Evolutionary conservation across 2,888 invertebrate genomes (phyloP), one percentile per base, ranked within the genome.

Genomic region (Ichneumon xanthorius): DNA sequence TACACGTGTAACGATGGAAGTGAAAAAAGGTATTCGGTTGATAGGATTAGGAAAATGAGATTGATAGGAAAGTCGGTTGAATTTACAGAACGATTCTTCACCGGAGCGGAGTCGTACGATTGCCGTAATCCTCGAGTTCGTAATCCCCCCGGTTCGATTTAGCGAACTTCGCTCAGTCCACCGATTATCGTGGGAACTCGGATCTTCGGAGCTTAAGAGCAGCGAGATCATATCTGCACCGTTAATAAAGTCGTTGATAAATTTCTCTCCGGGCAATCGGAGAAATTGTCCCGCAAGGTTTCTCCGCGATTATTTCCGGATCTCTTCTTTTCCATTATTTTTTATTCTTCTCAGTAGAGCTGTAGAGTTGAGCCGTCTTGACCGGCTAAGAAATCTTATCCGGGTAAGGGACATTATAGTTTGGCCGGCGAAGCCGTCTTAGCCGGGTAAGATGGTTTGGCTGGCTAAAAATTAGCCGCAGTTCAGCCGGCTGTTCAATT

Each of bases 121-220:
- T 33, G 16, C 61, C 61, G 16, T 33, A 30, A 33, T 63, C 30
- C 61, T n/a, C 30, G 33, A 63, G 61, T 37, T 9, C 22, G 40
- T 67, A 67, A 67, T 67, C 67, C 67, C 67, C 11, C 22, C n/a
- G 5, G 19, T 37, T 67, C 67, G 37, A 67, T 67, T 40, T 40
- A 19, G 67, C 40, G 40, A 40, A 67, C n/a, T 11, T 19, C 37
- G 14, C 33, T 37, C 33, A 26, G 3, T 19, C 40, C 5, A 67
- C 19, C 37, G 67, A 40, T 63, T 30, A 63, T 40, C 67, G 40
- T 22, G 11, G 30, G 16, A 7, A 22, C 16, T 67, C 37, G 19
- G 11, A 67, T 67, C 11, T 40, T 14, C 19, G 16, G n/a, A 22
- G 6, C 67, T 67, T 30, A 40, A 9, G 67, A 67, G 11, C 58